phyloP scores from a whole-genome alignment of 2,888 invertebrate genomes.

The Nomada ferruginata region DNA sequence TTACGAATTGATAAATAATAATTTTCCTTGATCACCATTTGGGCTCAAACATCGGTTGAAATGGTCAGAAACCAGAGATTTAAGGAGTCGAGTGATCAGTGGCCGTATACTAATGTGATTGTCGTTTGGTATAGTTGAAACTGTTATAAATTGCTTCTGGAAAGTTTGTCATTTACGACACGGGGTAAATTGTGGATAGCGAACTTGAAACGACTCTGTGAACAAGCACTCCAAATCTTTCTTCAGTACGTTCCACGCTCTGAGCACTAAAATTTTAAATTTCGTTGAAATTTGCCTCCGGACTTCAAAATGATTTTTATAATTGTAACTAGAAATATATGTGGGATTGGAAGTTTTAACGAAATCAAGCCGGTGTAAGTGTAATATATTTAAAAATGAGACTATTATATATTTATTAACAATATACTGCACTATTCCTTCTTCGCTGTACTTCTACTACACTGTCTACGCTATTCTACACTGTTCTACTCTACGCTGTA shows the following conservation, averaged over 20 bases:
- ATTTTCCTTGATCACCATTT: constrained; percentile 3
- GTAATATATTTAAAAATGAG: too few species aligned
- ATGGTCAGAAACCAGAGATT: constrained; percentile 14
- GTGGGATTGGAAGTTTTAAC: too few species aligned
- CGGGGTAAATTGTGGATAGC: constrained; percentile 27
- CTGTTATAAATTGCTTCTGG: constrained; percentile 39
- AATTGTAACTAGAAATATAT: background rate
- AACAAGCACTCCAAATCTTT: constrained; percentile 30
- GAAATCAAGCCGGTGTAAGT: too few species aligned
- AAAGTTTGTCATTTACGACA: constrained; percentile 44
- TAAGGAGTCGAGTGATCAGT: constrained; percentile 25
- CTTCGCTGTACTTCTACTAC: too few species aligned
- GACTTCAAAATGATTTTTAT: background rate
- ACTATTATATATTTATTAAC: too few species aligned
- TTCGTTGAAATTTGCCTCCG: background rate
- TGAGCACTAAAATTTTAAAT: constrained; percentile 7
- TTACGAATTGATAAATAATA: background rate
- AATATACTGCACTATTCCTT: too few species aligned
- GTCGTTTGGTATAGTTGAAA: constrained; percentile 45
- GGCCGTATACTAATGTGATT: constrained; percentile 39
- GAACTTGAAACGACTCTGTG: constrained; percentile 38
- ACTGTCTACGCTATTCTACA: too few species aligned
- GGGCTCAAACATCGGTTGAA: constrained; percentile 7
- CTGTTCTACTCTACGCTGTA: too few species aligned
- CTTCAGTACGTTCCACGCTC: background rate